Evolutionary conservation across 2,797 vertebrate species (phyloP).

Genomic region (Pantherophis vulpinus): DNA sequence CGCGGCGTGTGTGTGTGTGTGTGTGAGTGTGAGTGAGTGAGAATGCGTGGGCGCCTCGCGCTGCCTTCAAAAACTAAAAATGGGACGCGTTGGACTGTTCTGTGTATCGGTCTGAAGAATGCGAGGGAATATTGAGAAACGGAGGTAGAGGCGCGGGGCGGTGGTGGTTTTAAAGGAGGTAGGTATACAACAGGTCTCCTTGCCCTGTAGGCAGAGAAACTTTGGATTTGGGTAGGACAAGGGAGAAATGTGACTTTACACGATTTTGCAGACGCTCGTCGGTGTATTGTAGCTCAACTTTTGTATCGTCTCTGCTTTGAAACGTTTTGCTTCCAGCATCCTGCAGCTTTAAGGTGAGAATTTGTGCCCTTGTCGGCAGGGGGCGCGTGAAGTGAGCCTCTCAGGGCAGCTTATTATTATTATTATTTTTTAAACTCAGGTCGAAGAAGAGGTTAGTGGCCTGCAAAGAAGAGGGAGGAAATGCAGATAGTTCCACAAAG

Average conservation of each 20-base stretch:
- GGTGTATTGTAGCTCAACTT: neutral
- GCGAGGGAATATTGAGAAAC: neutral
- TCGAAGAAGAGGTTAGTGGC: neutral
- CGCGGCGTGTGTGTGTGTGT: neutral
- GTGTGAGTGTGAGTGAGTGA: neutral
- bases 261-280: neutral
- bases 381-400: conserved; percentile 52
- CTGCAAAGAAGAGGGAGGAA: neutral
- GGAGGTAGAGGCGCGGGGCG: neutral
- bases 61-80: neutral
- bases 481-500: neutral
- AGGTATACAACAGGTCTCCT: too few relatives aligned
- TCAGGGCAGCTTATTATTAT: too few relatives aligned
- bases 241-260: neutral
- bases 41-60: neutral
- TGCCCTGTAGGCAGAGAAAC: neutral
- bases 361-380: conserved; percentile 48
- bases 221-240: neutral
- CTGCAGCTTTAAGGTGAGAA: conserved; percentile 6
- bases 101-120: neutral
- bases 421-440: neutral
- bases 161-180: neutral
- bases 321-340: neutral
- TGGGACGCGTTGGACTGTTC: neutral
- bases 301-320: neutral